A percentile compares a stretch with the other conserved stretches of the same genome.
Conservation (phyloP, 2,888 invertebrate genomes). For the Nemapogon koenigi region DNA sequence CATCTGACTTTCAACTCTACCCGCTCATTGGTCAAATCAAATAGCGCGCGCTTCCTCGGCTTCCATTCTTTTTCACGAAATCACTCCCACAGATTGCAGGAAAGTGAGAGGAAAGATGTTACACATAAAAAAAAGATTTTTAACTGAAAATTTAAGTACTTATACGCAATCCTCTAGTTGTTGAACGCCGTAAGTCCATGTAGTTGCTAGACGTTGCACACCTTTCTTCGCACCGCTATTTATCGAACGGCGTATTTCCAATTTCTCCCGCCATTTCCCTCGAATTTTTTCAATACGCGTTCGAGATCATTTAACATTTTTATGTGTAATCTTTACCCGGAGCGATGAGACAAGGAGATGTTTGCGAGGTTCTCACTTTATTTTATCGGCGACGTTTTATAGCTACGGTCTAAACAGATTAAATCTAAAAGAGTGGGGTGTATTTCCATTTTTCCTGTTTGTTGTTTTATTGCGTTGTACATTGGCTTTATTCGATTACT, state of each 20-base stretch:
- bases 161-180: too few relatives aligned
- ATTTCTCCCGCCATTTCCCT: constrained; percentile 46
- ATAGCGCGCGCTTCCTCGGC: too few relatives aligned
- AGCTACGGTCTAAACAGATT: constrained; percentile 51
- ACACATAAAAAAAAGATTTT: background rate
- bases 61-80: too few relatives aligned
- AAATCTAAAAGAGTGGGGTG: constrained; percentile 47
- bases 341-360: constrained; percentile 55
- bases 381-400: constrained; percentile 57
- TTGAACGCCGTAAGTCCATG: too few relatives aligned
- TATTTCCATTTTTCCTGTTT: constrained; percentile 22
- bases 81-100: too few relatives aligned
- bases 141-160: too few relatives aligned
- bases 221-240: constrained; percentile 23
- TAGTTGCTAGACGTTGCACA: too few relatives aligned
- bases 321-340: constrained; percentile 60
- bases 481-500: constrained; percentile 30
- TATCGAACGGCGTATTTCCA: constrained; percentile 22
- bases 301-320: constrained; percentile 63
- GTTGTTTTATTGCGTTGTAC: constrained; percentile 38
- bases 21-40: too few relatives aligned
- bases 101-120: too few relatives aligned
- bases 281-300: constrained; percentile 60
- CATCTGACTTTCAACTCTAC: too few relatives aligned
- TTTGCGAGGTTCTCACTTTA: constrained; percentile 51